These are phyloP conservation scores for Distichodus sexfasciatus DNA, from an alignment of 2,797 vertebrate species.

Conservation along the genomic window DNA sequence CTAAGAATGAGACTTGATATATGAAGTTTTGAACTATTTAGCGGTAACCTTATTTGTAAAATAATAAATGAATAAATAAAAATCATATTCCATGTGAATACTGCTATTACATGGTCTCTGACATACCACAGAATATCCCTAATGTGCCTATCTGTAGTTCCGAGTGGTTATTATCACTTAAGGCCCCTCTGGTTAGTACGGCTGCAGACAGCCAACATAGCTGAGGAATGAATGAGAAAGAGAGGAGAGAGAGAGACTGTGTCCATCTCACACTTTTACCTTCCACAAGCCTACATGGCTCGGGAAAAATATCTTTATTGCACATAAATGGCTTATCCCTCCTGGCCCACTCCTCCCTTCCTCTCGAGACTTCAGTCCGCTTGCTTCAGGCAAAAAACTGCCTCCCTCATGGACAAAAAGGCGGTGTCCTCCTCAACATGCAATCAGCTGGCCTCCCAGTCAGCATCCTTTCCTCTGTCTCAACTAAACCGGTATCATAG, in stretches of 20 bases:
- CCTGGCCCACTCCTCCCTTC: background rate
- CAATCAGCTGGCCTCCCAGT: background rate
- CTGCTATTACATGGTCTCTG: too few relatives aligned
- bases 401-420: conserved; percentile 3
- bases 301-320: conserved; percentile 12
- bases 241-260: background rate
- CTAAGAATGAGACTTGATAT: background rate
- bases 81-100: too few relatives aligned
- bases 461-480: background rate
- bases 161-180: conserved; percentile 37
- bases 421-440: background rate
- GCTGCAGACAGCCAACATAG: conserved; percentile 62
- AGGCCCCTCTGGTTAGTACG: conserved; percentile 67
- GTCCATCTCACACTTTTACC: background rate
- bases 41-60: too few relatives aligned
- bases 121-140: too few relatives aligned
- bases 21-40: too few relatives aligned
- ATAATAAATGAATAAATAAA: too few relatives aligned
- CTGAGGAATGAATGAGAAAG: conserved; percentile 51
- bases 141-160: conserved; percentile 22
- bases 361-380: background rate
- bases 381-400: conserved; percentile 5
- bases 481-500: background rate
- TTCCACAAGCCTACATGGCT: background rate
- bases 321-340: background rate